Evolutionary conservation across 2,113 vertebrate genomes (phyloP), one percentile per base, ranked within the genome.

Genomic region (Collichthys lucidus): DNA sequence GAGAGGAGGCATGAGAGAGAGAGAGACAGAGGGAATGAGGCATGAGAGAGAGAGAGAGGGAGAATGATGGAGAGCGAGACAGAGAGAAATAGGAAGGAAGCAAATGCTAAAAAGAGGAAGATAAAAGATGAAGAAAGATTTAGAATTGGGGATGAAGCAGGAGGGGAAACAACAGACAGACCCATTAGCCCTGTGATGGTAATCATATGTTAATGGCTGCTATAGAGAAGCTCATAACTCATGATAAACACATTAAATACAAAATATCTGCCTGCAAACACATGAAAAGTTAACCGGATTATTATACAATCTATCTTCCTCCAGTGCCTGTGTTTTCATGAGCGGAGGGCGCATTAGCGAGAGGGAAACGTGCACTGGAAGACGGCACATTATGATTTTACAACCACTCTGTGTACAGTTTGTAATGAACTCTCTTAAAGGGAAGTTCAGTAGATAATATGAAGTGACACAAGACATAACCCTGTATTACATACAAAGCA

Each of bases 201-300:
- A 91, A 94, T 93, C 90, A 86, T 86, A 92, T 87, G 84, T 91
- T 92, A 93, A 90, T 92, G 88, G 79, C 16, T 53, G 60, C 77
- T 74, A 88, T 71, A 91, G 79, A 92, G 75, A 84, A 83, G 74
- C 84, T 89, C 88, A 86, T 92, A 81, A 94, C 85, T 82, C 84
- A 92, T 64, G 67, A 88, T 92, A 93, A 93, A 91, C 74, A 85
- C 83, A 82, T 92, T 92, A 91, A 92, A 90, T 84, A 79, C 69
- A 77, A 91, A 92, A 92, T 86, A 92, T 93, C 78, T 74, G 80
- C 78, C 85, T 17, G 69, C 83, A 87, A 86, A 94, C 72, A 88
- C 74, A 67, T 71, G 56, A 85, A 86, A 92, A 83, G 68, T 84
- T 88, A 90, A 93, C 87, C 63, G 66, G 77, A 90, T 92, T 92